Conservation (phyloP, 1,140 invertebrate genomes). For the Drosophila sp. region DNA sequence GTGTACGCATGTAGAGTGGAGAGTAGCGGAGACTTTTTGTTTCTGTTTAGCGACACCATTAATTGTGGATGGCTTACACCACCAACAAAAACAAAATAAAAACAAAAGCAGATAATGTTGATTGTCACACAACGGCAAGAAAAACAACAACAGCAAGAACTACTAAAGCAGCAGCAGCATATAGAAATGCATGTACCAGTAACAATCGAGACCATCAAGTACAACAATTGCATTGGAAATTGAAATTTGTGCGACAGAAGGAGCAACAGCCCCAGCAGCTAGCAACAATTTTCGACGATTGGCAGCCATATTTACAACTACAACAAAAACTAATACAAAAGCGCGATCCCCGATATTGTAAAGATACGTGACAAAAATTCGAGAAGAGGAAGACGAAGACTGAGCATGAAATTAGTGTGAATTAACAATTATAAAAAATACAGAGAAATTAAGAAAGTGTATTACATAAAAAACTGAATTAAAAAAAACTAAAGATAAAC, state of each 20-base stretch:
- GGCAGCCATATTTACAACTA: constrained; percentile 78
- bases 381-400: constrained; percentile 38
- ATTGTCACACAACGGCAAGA: constrained; percentile 49
- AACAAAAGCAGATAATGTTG: constrained; percentile 59
- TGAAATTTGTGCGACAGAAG: constrained; percentile 75
- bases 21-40: constrained; percentile 69
- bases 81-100: constrained; percentile 47
- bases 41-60: constrained; percentile 62
- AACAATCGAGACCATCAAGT: constrained; percentile 54
- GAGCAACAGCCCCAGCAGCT: constrained; percentile 18
- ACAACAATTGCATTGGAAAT: constrained; percentile 77
- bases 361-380: constrained; percentile 76
- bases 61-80: constrained; percentile 77
- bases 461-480: constrained; percentile 52
- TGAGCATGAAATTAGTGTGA: constrained; percentile 50
- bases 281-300: constrained; percentile 58
- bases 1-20: constrained; percentile 63
- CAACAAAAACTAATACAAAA: constrained; percentile 46
- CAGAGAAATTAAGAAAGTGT: constrained; percentile 52
- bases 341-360: constrained; percentile 60
- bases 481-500: neutral
- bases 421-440: constrained; percentile 40
- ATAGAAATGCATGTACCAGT: constrained; percentile 40
- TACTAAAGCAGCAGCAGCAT: constrained; percentile 36
- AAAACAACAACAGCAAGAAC: constrained; percentile 47